Evolutionary conservation across 2,113 vertebrate species (phyloP).

Genomic region (Xiphophorus maculatus): DNA sequence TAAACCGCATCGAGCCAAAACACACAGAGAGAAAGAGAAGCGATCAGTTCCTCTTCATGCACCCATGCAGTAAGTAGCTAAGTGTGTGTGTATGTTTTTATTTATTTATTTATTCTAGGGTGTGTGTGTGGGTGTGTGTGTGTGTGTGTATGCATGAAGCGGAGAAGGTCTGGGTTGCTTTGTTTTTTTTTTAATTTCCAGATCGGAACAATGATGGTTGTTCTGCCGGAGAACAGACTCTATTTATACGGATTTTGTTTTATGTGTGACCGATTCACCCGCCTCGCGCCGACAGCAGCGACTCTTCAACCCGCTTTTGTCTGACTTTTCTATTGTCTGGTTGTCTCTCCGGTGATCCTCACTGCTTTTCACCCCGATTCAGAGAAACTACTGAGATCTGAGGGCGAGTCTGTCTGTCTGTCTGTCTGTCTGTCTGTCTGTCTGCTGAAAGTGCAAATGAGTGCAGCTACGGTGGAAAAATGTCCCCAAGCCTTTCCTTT

Average conservation of each 20-base stretch:
- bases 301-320: conserved; percentile 17
- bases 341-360: background rate
- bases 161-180: conserved; percentile 19
- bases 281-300: background rate
- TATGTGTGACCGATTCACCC: background rate
- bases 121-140: background rate
- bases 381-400: background rate
- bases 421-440: too few relatives aligned
- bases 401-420: background rate
- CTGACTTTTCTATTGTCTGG: conserved; percentile 5
- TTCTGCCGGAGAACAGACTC: background rate
- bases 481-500: background rate
- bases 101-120: background rate
- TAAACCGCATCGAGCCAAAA: conserved; percentile 51
- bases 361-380: background rate
- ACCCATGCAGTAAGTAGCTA: conserved; percentile 64
- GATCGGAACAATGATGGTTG: conserved; percentile 16
- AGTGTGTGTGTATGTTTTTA: conserved; percentile 1
- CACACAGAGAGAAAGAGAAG: conserved; percentile 7
- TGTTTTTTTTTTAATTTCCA: conserved; percentile 24
- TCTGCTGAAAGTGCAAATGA: conserved; percentile 1
- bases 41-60: conserved; percentile 11
- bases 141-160: background rate
- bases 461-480: background rate
- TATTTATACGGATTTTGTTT: background rate